Evolutionary conservation across 2,113 vertebrate genomes (phyloP), one percentile per base, ranked within the genome.

Genomic region (Cynoglossus semilaevis): DNA sequence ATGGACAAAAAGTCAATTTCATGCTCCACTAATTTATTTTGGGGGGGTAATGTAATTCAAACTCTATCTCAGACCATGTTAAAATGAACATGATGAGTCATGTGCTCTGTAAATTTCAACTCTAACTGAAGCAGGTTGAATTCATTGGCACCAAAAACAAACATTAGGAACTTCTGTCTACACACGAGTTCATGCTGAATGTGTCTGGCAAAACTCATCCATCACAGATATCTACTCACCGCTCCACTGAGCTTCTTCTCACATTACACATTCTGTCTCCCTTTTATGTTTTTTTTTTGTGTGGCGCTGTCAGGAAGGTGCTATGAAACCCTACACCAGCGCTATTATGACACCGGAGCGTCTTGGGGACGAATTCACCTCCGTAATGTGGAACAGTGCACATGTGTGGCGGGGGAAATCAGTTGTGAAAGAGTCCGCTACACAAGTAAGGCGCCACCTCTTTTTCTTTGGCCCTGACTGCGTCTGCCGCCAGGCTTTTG

Each of bases 311-410:
- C 84, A 99, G 97, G 73, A 22, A 96, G 89, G 56, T 99, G 97
- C 83, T 95, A 93, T 44, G 96, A 98, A 52, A 79, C 82, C 16
- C 59, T 72, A 15, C 97, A 94, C 83, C 80, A 92, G 0, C 90
- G 83, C 60, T 74, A 91, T 79, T 94, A 97, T 84, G 91, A 94
- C 74, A 65, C 5, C 6, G 94, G 90, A 2, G 79, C 76, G 29
- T 91, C 78, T 38, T 99, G 97, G 97, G 85, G 92, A 60, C 92
- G 92, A 8, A 93, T 93, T 71, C 85, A 88, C 41, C 61, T 77
- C 13, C 93, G 92, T 11, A 85, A 13, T 0, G 92, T 96, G 79
- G 91, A 97, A 53, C 83, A 87, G 60, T 98, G 97, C 64, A 3
- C 1, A 0, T 99, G 97, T 12, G 29, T 22, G 2, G 50, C 79